These are phyloP conservation scores for Hartigia nigra DNA, from an alignment of 2,888 invertebrate species.

Conservation along the genomic window DNA sequence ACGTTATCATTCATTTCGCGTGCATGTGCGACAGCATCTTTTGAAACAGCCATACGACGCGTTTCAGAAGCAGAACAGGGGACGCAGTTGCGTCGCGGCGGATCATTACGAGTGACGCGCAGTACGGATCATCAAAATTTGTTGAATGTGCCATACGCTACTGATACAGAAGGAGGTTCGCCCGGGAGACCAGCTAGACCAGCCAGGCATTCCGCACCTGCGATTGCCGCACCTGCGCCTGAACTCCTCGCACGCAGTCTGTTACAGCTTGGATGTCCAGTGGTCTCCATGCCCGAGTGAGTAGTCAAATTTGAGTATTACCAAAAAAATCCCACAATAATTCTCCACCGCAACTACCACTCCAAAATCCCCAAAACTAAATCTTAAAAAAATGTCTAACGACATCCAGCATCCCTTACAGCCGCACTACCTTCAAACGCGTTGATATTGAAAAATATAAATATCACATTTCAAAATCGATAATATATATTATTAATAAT, in stretches of 20 bases:
- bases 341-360: neutral
- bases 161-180: slow-evolving; percentile 1
- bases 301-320: slow-evolving; percentile 22
- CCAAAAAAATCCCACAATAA: too few relatives aligned
- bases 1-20: neutral
- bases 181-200: slow-evolving; percentile 32
- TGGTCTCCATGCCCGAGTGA: slow-evolving; percentile 59
- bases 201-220: slow-evolving; percentile 48
- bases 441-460: neutral
- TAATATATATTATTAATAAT: neutral
- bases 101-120: slow-evolving; percentile 47
- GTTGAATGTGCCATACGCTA: neutral
- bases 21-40: neutral
- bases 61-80: slow-evolving; percentile 48
- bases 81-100: slow-evolving; percentile 44
- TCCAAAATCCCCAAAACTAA: too few relatives aligned
- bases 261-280: slow-evolving; percentile 59
- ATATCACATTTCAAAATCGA: neutral
- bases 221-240: slow-evolving; percentile 52
- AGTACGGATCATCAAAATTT: slow-evolving; percentile 24
- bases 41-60: neutral
- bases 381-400: neutral
- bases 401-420: neutral
- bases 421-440: neutral
- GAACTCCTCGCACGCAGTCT: slow-evolving; percentile 57